Evolutionary conservation across 1,140 invertebrate species (phyloP), one percentile per base, ranked within the genome.

Genomic region (Drosophila jambulina): DNA sequence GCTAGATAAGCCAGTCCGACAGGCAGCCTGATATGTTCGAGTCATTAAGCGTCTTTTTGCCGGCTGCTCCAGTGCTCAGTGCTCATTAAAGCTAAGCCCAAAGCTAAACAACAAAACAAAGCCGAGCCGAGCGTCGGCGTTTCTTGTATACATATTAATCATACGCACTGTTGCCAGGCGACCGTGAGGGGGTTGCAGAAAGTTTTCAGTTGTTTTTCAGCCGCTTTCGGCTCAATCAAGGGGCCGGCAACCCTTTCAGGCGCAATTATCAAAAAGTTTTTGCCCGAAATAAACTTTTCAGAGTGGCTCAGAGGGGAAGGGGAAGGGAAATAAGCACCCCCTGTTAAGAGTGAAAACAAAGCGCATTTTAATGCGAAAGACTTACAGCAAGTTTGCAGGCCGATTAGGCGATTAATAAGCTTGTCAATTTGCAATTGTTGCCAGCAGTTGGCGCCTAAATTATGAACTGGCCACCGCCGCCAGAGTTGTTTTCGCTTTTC

Each of bases 341-440:
- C 17, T 19, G 45, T 21, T 27, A 29, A 32, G 70, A 64, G 48
- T 43, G 76, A 64, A 67, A 79, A 67, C 77, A 51, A 71, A 83
- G 68, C 74, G 74, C 65, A 82, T 78, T 69, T 81, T 88, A 90
- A 90, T 88, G 80, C 72, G 67, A 77, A 36, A 61, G 85, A 85
- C 80, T 90, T 90, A 90, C 78, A 79, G 80, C 69, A 85, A 88
- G 77, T 90, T 78, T 79, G 69, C 86, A 90, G 88, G 85, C 82
- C 85, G 85, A 90, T 90, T 90, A 90, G 69, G 82, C 85, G 85
- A 90, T 90, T 90, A 90, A 90, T 90, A 85, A 90, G 85, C 86
- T 90, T 90, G 85, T 90, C 85, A 85, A 90, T 90, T 90, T 81
- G 75, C 81, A 85, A 90, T 90, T 90, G 85, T 90, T 82, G 68